Evolutionary conservation across 2,888 invertebrate genomes (phyloP).

Genomic region (Chironomus tentans): DNA sequence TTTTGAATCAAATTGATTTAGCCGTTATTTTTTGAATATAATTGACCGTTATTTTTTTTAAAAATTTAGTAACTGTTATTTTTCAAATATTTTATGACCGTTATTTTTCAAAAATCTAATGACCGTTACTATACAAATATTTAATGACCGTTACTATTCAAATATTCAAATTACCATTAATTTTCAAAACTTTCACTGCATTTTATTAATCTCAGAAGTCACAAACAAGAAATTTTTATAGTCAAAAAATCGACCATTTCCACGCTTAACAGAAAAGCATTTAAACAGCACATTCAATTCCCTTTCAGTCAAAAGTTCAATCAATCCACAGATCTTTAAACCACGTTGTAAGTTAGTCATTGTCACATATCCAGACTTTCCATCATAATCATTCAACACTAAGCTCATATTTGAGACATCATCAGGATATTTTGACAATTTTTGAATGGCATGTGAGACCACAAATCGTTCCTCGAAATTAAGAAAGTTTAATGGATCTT

Average conservation of each 20-base stretch:
- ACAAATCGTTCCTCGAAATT: slow-evolving; percentile 62
- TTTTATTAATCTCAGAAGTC: background rate
- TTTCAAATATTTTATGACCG: no score
- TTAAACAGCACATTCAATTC: slow-evolving; percentile 64
- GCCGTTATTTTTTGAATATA: background rate
- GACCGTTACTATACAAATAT: background rate
- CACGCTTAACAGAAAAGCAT: slow-evolving; percentile 61
- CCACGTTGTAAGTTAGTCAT: slow-evolving; percentile 56
- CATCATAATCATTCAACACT: slow-evolving; percentile 55
- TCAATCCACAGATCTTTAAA: slow-evolving; percentile 54
- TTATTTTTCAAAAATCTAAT: background rate
- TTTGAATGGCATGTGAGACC: slow-evolving; percentile 56
- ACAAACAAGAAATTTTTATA: background rate
- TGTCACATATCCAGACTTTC: slow-evolving; percentile 57
- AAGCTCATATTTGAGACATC: slow-evolving; percentile 59
- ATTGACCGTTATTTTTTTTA: background rate
- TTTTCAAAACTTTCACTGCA: background rate
- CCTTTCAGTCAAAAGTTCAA: slow-evolving; percentile 52
- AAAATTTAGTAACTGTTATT: background rate
- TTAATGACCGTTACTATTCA: background rate
- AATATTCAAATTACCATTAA: no score
- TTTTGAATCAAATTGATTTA: background rate
- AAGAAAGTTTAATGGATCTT: slow-evolving; percentile 55
- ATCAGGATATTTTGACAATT: slow-evolving; percentile 55
- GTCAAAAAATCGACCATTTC: slow-evolving; percentile 32